Evolutionary conservation across 2,797 vertebrate genomes (phyloP), one percentile per base, ranked within the genome.

Genomic region (Orientallactaga sibirica): DNA sequence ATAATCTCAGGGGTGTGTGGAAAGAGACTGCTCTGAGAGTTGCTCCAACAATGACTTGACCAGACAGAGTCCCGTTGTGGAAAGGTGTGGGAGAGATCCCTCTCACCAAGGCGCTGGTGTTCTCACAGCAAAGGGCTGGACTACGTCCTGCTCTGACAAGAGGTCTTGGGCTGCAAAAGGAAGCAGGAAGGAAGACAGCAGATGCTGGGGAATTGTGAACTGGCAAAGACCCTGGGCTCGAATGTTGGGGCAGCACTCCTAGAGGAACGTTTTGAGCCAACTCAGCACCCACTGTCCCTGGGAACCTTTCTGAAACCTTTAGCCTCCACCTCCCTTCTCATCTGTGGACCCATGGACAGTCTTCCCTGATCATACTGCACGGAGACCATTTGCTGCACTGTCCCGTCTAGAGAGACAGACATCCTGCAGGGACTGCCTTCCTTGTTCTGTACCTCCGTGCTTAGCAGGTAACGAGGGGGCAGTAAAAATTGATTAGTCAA

Each of bases 1-100:
- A 7, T 48, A 70, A 55, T 16, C 18, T 27, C 14, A 62, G 73
- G 37, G 25, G 14, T 10, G 20, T 5, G 7, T 7, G 84, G 86
- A 80, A 78, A 94, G 77, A 43, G 19, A 75, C 27, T 12, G 64
- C 80, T 83, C 66, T 14, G 6, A 43, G 71, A 90, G 71, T 66
- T 48, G 41, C 37, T 78, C 6, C 14, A 67, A 64, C 27, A 43
- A 10, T 6, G 25, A 61, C 71, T 15, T n/a, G 75, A 18, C 66
- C 80, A 27, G 55, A 41, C 55, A 1, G 74, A 88, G 58, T 52
- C n/a, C 58, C 0, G 0, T 7, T 2, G 58, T 67, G 4, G 70
- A 58, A n/a, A 18, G 41, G 61, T 1, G 7, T 3, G 20, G 20
- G 37, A 25, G 64, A 73, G 41, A 67, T 48, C 6, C 29, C 43